Conservation (phyloP, 2,888 invertebrate genomes). For the Ligdia adustata region DNA sequence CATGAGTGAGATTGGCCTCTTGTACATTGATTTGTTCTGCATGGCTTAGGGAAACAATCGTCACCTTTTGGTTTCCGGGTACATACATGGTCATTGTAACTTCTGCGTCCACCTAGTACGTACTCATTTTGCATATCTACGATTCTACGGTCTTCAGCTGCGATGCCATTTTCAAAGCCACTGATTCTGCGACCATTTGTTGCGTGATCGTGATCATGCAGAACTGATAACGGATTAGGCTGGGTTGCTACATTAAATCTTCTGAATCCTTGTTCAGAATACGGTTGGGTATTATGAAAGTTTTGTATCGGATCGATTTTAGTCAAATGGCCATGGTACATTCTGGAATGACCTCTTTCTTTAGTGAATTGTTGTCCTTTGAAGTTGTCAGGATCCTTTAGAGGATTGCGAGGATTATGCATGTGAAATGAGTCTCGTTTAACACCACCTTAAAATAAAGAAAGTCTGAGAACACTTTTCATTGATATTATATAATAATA, state of each 20-base stretch:
- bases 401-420: constrained; percentile 25
- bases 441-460: constrained; percentile 46
- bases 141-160: constrained; percentile 6
- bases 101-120: constrained; percentile 2
- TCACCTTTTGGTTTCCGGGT: constrained; percentile 18
- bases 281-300: constrained; percentile 35
- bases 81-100: constrained; percentile 3
- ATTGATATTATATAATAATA: too few relatives aligned
- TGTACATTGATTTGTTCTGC: constrained; percentile 16
- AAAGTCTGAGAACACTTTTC: too few relatives aligned
- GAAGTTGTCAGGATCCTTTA: constrained; percentile 30
- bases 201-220: constrained; percentile 4
- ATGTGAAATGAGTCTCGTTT: constrained; percentile 43
- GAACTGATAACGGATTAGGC: constrained; percentile 10
- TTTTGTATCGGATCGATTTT: constrained; percentile 28
- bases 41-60: constrained; percentile 9
- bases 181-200: constrained; percentile 5
- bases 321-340: constrained; percentile 53
- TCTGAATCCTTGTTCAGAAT: constrained; percentile 43
- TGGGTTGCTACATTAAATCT: constrained; percentile 45
- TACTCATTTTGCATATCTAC: constrained; percentile 2
- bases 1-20: constrained; percentile 19
- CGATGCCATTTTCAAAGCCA: not conserved
- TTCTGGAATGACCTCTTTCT: constrained; percentile 58
- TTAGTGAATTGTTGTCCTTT: constrained; percentile 43